A percentile compares a stretch with the other conserved stretches of the same genome.
Conservation (phyloP, 2,888 invertebrate species). For the Cheiracanthium punctorium region DNA sequence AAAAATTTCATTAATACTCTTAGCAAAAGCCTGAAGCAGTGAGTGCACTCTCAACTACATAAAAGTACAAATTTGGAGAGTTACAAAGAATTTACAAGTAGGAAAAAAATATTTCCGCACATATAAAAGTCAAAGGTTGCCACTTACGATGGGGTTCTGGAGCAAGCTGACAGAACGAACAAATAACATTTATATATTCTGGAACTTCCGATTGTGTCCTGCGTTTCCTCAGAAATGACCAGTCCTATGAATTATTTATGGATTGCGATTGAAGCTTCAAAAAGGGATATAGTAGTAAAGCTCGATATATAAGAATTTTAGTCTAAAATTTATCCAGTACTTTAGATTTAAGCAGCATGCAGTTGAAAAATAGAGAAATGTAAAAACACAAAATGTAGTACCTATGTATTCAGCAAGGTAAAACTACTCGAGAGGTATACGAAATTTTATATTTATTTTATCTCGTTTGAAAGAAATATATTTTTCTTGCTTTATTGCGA, state of each 20-base stretch:
- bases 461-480: no score
- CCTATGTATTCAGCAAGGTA: not conserved
- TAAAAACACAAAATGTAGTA: constrained; percentile 16
- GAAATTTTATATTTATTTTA: no score
- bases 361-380: constrained; percentile 26
- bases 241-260: constrained; percentile 61
- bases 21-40: no score
- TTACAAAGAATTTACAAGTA: no score
- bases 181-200: constrained; percentile 63
- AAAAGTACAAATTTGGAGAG: no score
- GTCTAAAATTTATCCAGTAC: constrained; percentile 32
- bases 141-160: constrained; percentile 11
- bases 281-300: constrained; percentile 33
- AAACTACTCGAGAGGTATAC: not conserved
- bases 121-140: constrained; percentile 13
- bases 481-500: no score
- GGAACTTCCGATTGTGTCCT: constrained; percentile 29
- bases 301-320: constrained; percentile 27
- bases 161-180: constrained; percentile 26
- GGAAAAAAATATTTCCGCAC: no score
- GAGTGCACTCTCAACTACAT: no score
- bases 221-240: constrained; percentile 61
- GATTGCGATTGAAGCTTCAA: constrained; percentile 48
- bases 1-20: no score
- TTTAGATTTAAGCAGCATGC: constrained; percentile 12